Base-by-base conservation (phyloP, 1,140 invertebrate species). In the Panagrolaimus sp. region DNA sequence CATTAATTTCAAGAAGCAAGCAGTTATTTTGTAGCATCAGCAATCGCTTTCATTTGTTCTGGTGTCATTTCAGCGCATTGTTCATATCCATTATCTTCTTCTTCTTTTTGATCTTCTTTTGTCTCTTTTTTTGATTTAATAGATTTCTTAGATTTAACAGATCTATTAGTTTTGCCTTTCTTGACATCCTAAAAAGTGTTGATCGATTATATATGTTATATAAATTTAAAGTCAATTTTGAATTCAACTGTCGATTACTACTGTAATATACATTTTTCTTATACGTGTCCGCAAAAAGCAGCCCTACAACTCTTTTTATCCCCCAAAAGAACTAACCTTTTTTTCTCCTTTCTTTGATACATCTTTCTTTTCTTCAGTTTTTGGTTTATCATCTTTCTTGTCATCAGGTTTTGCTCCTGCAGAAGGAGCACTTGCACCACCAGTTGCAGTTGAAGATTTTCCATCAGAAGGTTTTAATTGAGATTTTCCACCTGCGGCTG, bases 31-130 rank as follows among this genome's bases (percentile, higher is more conserved):
- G 51, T 57, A 11, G 51, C 51, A 27, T 57, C 51, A 11, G 51
- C 51, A 27, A 57, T 57, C 11, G n/a, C 20, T 16, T 57, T 57
- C 20, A 57, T 11, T 57, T 57, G 51, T 57, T 57, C 51, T n/a
- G 51, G 51, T 20, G 51, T 57, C 9, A 57, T 11, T 20, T 57
- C 51, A 11, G 51, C 51, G 20, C 51, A 57, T 57, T 57, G 51
- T 27, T 57, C 51, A 13, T 57, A 57, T 20, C 51, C 51, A 11
- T 9, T 16, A 11, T 57, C 51, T 2, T 57, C 51, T 57, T 57
- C 51, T 11, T 57, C 51, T 13, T 57, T 27, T 20, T 25, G 14
- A 25, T 57, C 27, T 5, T 57, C 20, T 57, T 13, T 57, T 20
- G 11, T 25, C 0, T 20, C 27, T 57, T 57, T 57, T 9, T 57